Base-by-base conservation (phyloP, 2,888 invertebrate genomes). In the Girardia tigrina region DNA sequence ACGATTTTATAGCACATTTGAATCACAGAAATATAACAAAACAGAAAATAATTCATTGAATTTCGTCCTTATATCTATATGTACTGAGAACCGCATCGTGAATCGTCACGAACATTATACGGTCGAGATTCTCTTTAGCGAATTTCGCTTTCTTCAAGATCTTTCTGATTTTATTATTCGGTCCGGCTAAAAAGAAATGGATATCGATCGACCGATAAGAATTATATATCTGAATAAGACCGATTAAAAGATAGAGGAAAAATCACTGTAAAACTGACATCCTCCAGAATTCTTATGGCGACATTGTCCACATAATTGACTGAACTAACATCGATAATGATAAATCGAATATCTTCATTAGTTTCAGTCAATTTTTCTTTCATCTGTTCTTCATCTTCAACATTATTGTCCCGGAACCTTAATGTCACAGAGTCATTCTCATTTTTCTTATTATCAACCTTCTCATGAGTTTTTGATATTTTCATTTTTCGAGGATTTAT, bases 291-390 rank as follows among this genome's bases (percentile, higher is more conserved):
- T n/a, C 56, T 56, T 6, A 56, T 56, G n/a, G 56, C 56, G 23
- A 56, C 56, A 56, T 56, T 56, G 23, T 56, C 56, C 2, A 56
- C 56, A 56, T 56, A 56, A 56, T 56, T 56, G 4, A 56, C 56
- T 12, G 56, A 56, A 4, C 20, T 20, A 4, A 56, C 6, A n/a
- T 56, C 56, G 23, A 56, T 23, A 56, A 56, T n/a, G n/a, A 56
- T 56, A 8, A 2, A 56, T 56, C 23, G n/a, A 8, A n/a, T 56
- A 2, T 56, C 56, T 12, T n/a, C n/a, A 2, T 12, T 16, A 20
- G 4, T n/a, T n/a, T 56, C n/a, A 20, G n/a, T 23, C n/a, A 36
- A 36, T 12, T 12, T 56, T n/a, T 56, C 56, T 20, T 20, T 23
- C 36, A 36, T 36, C n/a, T n/a, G n/a, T 36, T 36, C 36, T 12